phyloP scores from a whole-genome alignment of 2,888 invertebrate species.

The Conops quadrifasciatus region DNA sequence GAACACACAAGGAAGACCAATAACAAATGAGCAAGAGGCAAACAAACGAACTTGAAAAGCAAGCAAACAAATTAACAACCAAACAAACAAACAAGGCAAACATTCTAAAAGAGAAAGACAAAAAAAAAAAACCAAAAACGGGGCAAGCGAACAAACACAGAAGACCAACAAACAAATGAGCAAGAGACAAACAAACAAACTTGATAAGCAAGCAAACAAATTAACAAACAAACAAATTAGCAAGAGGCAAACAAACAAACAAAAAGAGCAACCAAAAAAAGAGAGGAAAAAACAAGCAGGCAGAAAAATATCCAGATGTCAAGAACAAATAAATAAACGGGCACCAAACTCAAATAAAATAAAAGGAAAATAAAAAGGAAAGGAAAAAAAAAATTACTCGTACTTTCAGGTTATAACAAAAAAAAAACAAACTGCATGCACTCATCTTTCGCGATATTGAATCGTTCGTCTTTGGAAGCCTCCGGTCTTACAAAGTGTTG shows the following conservation, averaged over 20 bases:
- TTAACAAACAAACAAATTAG: not conserved
- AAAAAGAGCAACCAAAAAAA: not conserved
- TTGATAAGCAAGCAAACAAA: not conserved
- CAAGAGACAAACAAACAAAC: not conserved
- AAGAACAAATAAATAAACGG: conserved; percentile 17
- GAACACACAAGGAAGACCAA: too few species aligned
- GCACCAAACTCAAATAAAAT: not conserved
- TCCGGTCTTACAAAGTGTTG: too few species aligned
- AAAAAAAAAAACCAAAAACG: not conserved
- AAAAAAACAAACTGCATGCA: too few species aligned
- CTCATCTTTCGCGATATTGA: too few species aligned
- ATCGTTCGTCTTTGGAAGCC: not conserved
- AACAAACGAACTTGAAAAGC: not conserved
- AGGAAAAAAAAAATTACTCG: not conserved
- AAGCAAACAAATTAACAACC: not conserved
- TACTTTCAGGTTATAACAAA: too few species aligned
- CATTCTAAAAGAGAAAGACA: not conserved
- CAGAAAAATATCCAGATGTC: not conserved
- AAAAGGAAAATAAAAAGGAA: not conserved
- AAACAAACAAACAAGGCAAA: not conserved
- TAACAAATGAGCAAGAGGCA: not conserved
- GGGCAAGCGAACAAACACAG: too few species aligned
- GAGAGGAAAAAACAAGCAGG: not conserved
- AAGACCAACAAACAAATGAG: not conserved
- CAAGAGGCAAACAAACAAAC: not conserved